Conservation (phyloP, 2,888 invertebrate species). For the Horisme vitalbata region DNA sequence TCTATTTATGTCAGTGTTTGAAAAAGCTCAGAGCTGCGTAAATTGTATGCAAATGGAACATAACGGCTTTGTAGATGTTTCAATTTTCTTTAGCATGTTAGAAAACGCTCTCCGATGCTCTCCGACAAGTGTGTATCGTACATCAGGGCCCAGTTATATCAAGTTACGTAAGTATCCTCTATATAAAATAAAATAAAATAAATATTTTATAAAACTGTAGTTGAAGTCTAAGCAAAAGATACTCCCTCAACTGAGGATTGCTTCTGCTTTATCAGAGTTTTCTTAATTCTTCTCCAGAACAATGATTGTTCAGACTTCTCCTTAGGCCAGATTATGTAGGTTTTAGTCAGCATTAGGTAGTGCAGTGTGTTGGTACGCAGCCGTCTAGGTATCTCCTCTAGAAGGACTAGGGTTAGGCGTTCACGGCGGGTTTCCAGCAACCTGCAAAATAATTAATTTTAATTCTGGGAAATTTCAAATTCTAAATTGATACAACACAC, state of each 20-base stretch:
- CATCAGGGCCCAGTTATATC: too few relatives aligned
- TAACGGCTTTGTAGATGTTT: too few relatives aligned
- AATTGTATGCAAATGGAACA: too few relatives aligned
- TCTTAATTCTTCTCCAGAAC: slow-evolving; percentile 75
- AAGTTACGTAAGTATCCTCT: too few relatives aligned
- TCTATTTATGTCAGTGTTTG: too few relatives aligned
- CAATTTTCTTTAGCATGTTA: too few relatives aligned
- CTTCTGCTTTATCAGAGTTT: slow-evolving; percentile 55
- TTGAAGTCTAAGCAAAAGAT: slow-evolving; percentile 49
- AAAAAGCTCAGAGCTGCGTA: too few relatives aligned
- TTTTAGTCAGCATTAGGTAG: slow-evolving; percentile 86
- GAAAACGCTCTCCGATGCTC: too few relatives aligned
- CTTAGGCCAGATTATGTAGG: slow-evolving; percentile 87
- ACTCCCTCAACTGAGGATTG: slow-evolving; percentile 45
- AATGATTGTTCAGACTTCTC: slow-evolving; percentile 47
- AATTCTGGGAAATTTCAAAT: background rate
- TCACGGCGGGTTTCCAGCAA: slow-evolving; percentile 84
- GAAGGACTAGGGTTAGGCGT: slow-evolving; percentile 84
- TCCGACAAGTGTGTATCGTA: too few relatives aligned
- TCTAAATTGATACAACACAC: too few relatives aligned
- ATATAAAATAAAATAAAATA: too few relatives aligned
- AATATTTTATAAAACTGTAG: too few relatives aligned
- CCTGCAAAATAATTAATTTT: slow-evolving; percentile 50
- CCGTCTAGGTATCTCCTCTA: slow-evolving; percentile 85
- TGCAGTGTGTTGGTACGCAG: slow-evolving; percentile 84